Evolutionary conservation across 2,113 vertebrate species (phyloP).

Genomic region (Gymnorhina tibicen): DNA sequence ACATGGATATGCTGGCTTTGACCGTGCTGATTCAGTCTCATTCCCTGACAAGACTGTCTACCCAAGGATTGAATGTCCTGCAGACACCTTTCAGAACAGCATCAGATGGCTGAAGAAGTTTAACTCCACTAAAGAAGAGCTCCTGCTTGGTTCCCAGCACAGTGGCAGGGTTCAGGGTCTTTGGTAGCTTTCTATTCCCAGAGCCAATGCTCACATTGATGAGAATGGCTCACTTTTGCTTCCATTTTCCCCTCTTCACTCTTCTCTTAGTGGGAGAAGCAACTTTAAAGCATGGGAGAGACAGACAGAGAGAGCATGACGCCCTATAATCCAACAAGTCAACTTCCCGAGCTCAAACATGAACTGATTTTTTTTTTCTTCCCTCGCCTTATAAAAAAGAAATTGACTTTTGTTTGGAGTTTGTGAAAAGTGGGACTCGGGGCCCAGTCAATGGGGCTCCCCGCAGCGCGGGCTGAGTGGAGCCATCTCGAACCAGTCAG

Average conservation of each 20-base stretch:
- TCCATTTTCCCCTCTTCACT: neutral
- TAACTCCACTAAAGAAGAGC: neutral
- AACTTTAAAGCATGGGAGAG: conserved; percentile 70
- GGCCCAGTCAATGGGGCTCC: conserved; percentile 98
- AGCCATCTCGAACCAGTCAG: conserved; percentile 98
- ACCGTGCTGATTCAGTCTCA: neutral
- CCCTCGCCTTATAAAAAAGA: conserved; percentile 89
- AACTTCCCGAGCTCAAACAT: conserved; percentile 89
- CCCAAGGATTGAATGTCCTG: neutral
- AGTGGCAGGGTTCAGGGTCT: neutral
- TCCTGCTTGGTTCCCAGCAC: neutral
- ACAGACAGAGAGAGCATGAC: conserved; percentile 67
- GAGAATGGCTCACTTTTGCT: neutral
- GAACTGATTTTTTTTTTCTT: conserved; percentile 79
- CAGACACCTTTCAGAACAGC: neutral
- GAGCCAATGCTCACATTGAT: neutral
- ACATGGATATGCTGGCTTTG: neutral
- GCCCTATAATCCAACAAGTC: conserved; percentile 83
- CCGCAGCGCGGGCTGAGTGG: conserved; percentile 95
- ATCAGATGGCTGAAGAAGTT: neutral
- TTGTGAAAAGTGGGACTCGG: conserved; percentile 99
- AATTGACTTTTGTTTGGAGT: conserved; percentile 99
- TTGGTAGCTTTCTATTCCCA: neutral
- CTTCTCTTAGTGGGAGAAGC: conserved; percentile 49
- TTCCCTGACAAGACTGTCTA: neutral